Base-by-base conservation (phyloP, 2,888 invertebrate species). In the Clostera curtula region DNA sequence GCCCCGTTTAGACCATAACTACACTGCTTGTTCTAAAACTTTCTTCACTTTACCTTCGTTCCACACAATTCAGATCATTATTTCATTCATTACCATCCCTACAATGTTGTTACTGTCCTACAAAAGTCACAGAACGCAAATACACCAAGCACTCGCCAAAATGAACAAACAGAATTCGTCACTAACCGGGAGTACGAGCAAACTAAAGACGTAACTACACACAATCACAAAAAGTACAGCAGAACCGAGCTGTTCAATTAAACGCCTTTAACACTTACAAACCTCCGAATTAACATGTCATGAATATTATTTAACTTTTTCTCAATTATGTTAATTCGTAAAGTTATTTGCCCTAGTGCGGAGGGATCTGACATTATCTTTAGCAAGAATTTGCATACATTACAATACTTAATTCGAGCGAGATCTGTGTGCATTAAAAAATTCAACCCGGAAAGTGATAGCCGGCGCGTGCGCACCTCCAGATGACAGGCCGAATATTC, bases 271-370 rank as follows among this genome's bases (percentile, higher is more conserved):
- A 64, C 70, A 72, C 72, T 67, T 60, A 66, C 60, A 65, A 62
- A 69, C 67, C 61, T 51, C 62, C 56, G 59, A 71, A 77, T 77
- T 76, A 75, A 74, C 73, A 75, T 77, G 69, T 74, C 76, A 77
- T 79, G 74, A 79, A 79, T 76, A 77, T 70, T 72, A 71, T 75
- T 76, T 68, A 64, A 72, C 64, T 74, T 76, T 75, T 75, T 73
- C 67, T 61, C 65, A 66, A 70, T 73, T 71, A 74, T 68, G 65
- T 58, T 66, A 67, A 69, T 67, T n/a, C 45, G 26, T 42, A 43
- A 48, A 49, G 51, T 55, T 48, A 53, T 42, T 56, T 65, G 69
- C 74, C 72, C 77, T 74, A 73, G 69, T 67, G 73, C 71, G 65
- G 65, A 71, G 68, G 71, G 67, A 60, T 53, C 51, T 56, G 52